These are phyloP conservation scores for Laupala kohalensis DNA, from an alignment of 1,140 invertebrate genomes.

Conservation along the genomic window DNA sequence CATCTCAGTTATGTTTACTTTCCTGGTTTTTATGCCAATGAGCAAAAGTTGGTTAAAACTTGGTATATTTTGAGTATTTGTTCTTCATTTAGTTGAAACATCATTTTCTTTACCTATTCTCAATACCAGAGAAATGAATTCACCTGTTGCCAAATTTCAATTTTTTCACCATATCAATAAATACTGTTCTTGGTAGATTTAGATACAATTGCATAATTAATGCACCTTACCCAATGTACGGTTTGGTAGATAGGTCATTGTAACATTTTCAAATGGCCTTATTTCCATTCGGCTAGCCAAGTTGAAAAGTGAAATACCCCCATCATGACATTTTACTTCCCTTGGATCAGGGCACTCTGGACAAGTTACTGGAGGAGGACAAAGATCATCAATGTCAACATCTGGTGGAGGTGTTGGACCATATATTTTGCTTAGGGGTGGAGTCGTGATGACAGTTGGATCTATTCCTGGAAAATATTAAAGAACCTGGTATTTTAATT, in stretches of 20 bases:
- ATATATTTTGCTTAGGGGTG: conserved; percentile 23
- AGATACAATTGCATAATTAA: too few relatives aligned
- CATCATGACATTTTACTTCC: conserved; percentile 41
- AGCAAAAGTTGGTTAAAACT: too few relatives aligned
- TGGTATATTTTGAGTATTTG: too few relatives aligned
- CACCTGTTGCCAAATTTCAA: too few relatives aligned
- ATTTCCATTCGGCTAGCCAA: conserved; percentile 40
- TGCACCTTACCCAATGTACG: conserved; percentile 36
- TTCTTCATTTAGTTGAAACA: too few relatives aligned
- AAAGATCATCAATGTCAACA: conserved; percentile 41
- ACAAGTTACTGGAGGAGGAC: conserved; percentile 40
- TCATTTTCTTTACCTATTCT: too few relatives aligned
- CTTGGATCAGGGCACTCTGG: conserved; percentile 41
- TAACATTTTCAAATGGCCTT: conserved; percentile 37
- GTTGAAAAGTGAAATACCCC: conserved; percentile 37
- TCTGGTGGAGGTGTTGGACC: conserved; percentile 25
- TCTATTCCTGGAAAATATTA: conserved; percentile 31
- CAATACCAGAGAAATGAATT: too few relatives aligned
- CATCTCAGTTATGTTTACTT: too few relatives aligned
- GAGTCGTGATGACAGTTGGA: conserved; percentile 29
- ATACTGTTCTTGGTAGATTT: neutral
- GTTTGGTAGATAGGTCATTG: conserved; percentile 39
- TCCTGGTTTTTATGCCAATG: too few relatives aligned
- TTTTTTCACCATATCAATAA: neutral
- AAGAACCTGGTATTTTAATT: too few relatives aligned